Evolutionary conservation across 2,113 vertebrate genomes (phyloP).

Genomic region (Gambusia holbrooki): DNA sequence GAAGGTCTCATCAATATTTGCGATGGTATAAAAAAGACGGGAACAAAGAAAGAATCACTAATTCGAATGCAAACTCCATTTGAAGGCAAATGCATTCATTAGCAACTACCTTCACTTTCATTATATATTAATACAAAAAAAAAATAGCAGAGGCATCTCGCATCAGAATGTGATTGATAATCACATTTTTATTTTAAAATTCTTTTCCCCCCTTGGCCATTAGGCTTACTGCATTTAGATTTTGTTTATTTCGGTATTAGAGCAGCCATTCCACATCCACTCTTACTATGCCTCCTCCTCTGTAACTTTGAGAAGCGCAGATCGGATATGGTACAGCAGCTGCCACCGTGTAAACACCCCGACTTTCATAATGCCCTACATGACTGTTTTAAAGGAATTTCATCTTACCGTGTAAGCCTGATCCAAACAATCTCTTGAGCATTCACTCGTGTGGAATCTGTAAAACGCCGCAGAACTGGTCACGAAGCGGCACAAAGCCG

Average conservation of each 20-base stretch:
- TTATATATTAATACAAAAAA: no score
- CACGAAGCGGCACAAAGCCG: slow-evolving; percentile 42
- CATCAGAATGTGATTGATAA: not conserved
- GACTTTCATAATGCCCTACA: slow-evolving; percentile 40
- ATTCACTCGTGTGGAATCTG: slow-evolving; percentile 34
- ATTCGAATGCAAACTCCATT: slow-evolving; percentile 42
- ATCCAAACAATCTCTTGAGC: slow-evolving; percentile 45
- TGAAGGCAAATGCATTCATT: not conserved
- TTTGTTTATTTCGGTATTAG: not conserved
- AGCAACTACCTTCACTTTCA: no score
- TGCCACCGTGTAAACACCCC: slow-evolving; percentile 39
- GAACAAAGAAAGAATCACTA: slow-evolving; percentile 37
- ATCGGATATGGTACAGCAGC: slow-evolving; percentile 56
- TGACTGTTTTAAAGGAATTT: slow-evolving; percentile 58
- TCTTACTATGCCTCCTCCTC: slow-evolving; percentile 2
- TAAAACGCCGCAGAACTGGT: slow-evolving; percentile 36
- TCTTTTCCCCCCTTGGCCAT: not conserved
- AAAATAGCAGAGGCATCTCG: no score
- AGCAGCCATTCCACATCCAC: slow-evolving; percentile 22
- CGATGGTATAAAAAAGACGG: slow-evolving; percentile 38
- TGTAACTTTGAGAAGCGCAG: slow-evolving; percentile 38
- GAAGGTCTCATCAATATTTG: slow-evolving; percentile 51
- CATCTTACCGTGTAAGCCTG: slow-evolving; percentile 56
- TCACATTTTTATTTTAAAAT: not conserved
- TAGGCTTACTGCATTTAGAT: not conserved